Conservation (phyloP, 2,113 vertebrate genomes). For the Anolis sagrei region DNA sequence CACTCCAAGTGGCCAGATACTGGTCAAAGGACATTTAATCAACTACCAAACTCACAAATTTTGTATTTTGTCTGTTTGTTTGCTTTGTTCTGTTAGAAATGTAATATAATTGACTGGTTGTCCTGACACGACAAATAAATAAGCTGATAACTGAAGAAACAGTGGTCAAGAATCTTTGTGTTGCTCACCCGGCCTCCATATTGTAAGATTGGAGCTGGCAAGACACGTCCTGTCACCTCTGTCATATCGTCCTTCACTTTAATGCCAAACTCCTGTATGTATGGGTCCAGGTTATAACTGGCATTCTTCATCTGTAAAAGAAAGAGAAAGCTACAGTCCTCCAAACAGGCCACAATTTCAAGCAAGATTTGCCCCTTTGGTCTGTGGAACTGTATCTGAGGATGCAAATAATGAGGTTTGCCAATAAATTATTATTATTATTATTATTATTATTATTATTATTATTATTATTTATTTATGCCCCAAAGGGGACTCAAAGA, state of each 20-base stretch:
- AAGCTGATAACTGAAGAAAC: rapidly evolving
- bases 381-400: not conserved
- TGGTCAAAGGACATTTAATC: no score
- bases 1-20: no score
- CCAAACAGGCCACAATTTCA: not conserved
- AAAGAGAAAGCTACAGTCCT: constrained; percentile 6
- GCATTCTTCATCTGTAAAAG: constrained; percentile 96
- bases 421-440: no score
- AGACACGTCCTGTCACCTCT: constrained; percentile 94
- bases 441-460: no score
- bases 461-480: no score
- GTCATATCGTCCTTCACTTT: constrained; percentile 99
- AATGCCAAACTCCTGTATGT: constrained; percentile 99
- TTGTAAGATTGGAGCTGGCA: constrained; percentile 96
- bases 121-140: no score
- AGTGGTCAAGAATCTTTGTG: not conserved
- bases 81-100: no score
- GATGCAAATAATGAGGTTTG: not conserved
- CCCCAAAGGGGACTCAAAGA: no score
- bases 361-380: not conserved
- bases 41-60: no score
- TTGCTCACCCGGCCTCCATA: constrained; percentile 94
- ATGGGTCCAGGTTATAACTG: constrained; percentile 98
- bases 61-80: no score
- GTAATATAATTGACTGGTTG: no score